phyloP scores from a whole-genome alignment of 1,140 invertebrate species.

The Lerema accius region DNA sequence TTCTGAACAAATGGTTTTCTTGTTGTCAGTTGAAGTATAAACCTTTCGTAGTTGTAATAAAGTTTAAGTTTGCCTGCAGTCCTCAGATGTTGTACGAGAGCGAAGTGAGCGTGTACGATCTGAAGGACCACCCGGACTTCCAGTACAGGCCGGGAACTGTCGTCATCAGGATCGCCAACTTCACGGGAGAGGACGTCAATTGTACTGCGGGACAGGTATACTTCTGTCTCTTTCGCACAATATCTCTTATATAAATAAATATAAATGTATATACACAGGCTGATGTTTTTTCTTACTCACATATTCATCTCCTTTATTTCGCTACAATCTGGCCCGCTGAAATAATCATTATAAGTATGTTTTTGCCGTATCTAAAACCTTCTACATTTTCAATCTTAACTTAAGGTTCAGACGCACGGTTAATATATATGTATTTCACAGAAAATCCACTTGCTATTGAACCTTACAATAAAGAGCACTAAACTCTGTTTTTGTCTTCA shows the following conservation, averaged over 20 bases:
- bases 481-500: conserved; percentile 39
- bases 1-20: too few relatives aligned
- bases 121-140: conserved; percentile 97
- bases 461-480: conserved; percentile 9
- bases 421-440: neutral
- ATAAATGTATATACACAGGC: too few relatives aligned
- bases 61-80: conserved; percentile 65
- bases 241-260: too few relatives aligned
- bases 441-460: too few relatives aligned
- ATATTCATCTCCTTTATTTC: too few relatives aligned
- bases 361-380: too few relatives aligned
- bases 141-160: conserved; percentile 95
- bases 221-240: too few relatives aligned
- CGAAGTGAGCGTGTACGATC: conserved; percentile 97
- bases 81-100: conserved; percentile 88
- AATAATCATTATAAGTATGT: too few relatives aligned
- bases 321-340: too few relatives aligned
- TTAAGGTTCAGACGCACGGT: too few relatives aligned
- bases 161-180: conserved; percentile 93
- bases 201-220: conserved; percentile 91
- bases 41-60: conserved; percentile 7
- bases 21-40: neutral
- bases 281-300: too few relatives aligned
- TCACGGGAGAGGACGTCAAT: conserved; percentile 87
- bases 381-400: too few relatives aligned